These are phyloP conservation scores for Stegodyphus dumicola DNA, from an alignment of 1,140 invertebrate species.

Conservation along the genomic window DNA sequence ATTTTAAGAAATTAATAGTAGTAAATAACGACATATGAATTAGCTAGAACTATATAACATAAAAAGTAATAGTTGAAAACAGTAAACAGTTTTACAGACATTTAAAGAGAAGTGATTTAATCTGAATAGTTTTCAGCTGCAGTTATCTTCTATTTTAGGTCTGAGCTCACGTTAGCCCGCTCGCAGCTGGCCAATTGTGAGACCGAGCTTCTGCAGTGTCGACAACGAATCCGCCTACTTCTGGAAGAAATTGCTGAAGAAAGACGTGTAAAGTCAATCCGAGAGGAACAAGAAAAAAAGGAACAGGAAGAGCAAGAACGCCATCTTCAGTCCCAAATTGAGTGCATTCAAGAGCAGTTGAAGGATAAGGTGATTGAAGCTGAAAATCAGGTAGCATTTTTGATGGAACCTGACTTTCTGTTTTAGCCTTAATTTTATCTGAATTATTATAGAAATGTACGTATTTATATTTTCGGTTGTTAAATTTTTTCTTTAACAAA, in stretches of 20 bases:
- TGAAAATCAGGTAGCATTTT: conserved; percentile 76
- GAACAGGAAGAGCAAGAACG: conserved; percentile 78
- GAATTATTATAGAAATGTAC: no score
- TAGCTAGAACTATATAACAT: no score
- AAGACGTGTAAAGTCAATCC: conserved; percentile 52
- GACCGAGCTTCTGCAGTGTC: conserved; percentile 86
- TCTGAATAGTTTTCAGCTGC: conserved; percentile 6
- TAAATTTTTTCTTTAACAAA: no score
- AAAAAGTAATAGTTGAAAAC: no score
- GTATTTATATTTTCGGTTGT: no score
- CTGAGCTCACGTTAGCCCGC: conserved; percentile 83
- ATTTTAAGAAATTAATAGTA: no score
- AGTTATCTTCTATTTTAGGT: conserved; percentile 70
- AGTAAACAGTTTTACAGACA: no score
- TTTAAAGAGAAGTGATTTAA: no score
- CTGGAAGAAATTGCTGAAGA: conserved; percentile 66
- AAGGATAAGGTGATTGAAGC: conserved; percentile 84
- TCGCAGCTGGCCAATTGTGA: conserved; percentile 88
- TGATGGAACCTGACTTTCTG: no score
- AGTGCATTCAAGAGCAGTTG: conserved; percentile 82
- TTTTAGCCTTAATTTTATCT: no score
- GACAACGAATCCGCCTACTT: conserved; percentile 78
- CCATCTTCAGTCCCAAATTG: conserved; percentile 80
- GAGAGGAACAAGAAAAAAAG: conserved; percentile 64
- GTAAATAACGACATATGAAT: no score